Base-by-base conservation (phyloP, 2,888 invertebrate genomes). In the Dasypogon diadema region DNA sequence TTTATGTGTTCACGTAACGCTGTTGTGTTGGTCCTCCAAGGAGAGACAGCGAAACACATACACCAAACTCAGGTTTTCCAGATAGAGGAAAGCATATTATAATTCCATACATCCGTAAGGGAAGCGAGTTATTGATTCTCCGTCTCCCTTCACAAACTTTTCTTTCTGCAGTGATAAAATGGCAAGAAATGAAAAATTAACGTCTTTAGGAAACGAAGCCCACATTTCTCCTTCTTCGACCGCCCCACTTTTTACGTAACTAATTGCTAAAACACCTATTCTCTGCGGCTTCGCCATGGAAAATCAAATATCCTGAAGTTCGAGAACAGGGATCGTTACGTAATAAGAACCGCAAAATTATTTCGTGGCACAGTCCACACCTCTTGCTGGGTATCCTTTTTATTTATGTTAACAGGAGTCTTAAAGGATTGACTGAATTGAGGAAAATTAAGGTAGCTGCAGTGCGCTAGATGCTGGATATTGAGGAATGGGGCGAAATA, bases 111-210 rank as follows among this genome's bases (percentile, higher is more conserved):
- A 65, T 65, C 10, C 24, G 46, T 65, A 48, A 46, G 42, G 34
- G 63, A 63, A 42, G 16, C 63, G 42, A 65, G 46, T 65, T 65
- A 65, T 65, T 65, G 65, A 65, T 65, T 65, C 65, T 16, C 21
- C 21, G 37, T 60, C 37, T 60, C 12, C n/a, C 42, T 42, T 12
- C n/a, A 42, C 8, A 42, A 42, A 12, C 3, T 42, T 42, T 42
- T 8, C 2, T 12, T 42, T 42, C 42, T 30, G 34, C 34, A 30
- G 34, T 30, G 34, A 30, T 30, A 30, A n/a, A 42, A 42, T 42
- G 42, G 6, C n/a, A 12, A 12, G 42, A 6, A 42, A 42, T 42
- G 42, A 42, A 12, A 42, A 42, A 42, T 42, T 42, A 6, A 42
- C 8, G 12, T 42, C 12, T 42, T n/a, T 42, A 12, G 42, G n/a